A percentile compares a stretch with the other conserved stretches of the same genome.
phyloP scores from a whole-genome alignment of 2,888 invertebrate species.

The Anaspis maculata region DNA sequence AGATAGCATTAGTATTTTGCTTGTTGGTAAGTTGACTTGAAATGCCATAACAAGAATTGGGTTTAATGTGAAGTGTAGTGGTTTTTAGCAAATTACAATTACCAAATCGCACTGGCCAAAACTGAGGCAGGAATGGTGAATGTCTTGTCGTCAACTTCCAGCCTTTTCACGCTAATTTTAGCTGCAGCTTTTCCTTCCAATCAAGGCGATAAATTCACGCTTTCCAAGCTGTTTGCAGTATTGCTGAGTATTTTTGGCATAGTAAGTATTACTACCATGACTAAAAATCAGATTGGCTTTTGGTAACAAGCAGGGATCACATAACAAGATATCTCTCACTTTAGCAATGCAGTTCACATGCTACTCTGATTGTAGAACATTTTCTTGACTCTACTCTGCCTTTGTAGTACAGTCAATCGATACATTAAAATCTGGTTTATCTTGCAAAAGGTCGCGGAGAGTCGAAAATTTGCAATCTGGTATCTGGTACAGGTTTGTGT shows the following conservation, averaged over 20 bases:
- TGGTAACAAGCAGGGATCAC: too few species aligned
- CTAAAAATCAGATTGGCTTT: neutral
- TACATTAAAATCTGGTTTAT: too few species aligned
- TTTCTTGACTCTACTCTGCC: too few species aligned
- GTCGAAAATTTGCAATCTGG: too few species aligned
- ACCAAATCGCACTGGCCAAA: conserved; percentile 78
- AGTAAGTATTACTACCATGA: conserved; percentile 47
- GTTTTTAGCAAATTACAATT: conserved; percentile 90
- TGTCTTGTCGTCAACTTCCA: conserved; percentile 80
- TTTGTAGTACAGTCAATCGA: too few species aligned
- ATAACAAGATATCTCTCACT: too few species aligned
- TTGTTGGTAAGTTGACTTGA: conserved; percentile 58
- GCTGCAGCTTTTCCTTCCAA: conserved; percentile 82
- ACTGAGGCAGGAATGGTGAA: conserved; percentile 82
- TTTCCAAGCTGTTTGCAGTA: conserved; percentile 78
- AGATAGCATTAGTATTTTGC: conserved; percentile 79
- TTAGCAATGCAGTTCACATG: too few species aligned
- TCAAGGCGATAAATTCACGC: conserved; percentile 71
- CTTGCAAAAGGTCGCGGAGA: too few species aligned
- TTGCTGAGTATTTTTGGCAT: conserved; percentile 68
- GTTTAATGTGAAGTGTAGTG: conserved; percentile 56
- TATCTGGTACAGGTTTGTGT: too few species aligned
- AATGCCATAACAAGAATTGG: neutral
- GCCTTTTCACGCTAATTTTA: conserved; percentile 79
- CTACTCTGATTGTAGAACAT: too few species aligned